These are phyloP conservation scores for Parnassius orleans DNA, from an alignment of 2,888 invertebrate genomes.

Conservation along the genomic window DNA sequence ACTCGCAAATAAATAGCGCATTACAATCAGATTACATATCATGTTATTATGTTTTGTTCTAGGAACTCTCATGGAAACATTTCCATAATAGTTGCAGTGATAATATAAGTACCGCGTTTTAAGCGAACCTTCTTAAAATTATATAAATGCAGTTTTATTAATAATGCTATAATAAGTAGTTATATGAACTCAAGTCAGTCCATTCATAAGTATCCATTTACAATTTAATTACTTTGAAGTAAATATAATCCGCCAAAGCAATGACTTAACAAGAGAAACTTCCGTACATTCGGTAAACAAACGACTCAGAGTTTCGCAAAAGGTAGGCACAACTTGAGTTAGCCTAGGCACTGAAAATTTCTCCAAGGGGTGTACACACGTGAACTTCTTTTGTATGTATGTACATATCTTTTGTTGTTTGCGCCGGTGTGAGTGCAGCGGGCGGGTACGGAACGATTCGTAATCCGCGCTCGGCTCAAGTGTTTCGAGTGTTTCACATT, in stretches of 20 bases:
- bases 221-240: not conserved
- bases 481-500: constrained; percentile 55
- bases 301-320: constrained; percentile 21
- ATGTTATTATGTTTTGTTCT: too few relatives aligned
- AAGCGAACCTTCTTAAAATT: too few relatives aligned
- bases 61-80: too few relatives aligned
- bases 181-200: too few relatives aligned
- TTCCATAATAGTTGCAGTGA: too few relatives aligned
- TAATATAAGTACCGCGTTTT: too few relatives aligned
- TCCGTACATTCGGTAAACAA: constrained; percentile 12
- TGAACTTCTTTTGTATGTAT: constrained; percentile 31
- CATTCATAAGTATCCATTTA: too few relatives aligned
- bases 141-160: too few relatives aligned
- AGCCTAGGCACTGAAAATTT: constrained; percentile 32
- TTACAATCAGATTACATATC: too few relatives aligned
- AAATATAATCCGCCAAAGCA: constrained; percentile 10
- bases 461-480: constrained; percentile 60
- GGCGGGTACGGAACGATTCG: constrained; percentile 42
- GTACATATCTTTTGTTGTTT: constrained; percentile 60
- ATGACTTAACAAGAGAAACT: constrained; percentile 16
- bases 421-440: constrained; percentile 34
- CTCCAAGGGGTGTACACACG: constrained; percentile 35
- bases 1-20: too few relatives aligned
- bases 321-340: constrained; percentile 21
- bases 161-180: too few relatives aligned